Conservation (phyloP, 2,113 vertebrate genomes). For the Pelmatolapia mariae region DNA sequence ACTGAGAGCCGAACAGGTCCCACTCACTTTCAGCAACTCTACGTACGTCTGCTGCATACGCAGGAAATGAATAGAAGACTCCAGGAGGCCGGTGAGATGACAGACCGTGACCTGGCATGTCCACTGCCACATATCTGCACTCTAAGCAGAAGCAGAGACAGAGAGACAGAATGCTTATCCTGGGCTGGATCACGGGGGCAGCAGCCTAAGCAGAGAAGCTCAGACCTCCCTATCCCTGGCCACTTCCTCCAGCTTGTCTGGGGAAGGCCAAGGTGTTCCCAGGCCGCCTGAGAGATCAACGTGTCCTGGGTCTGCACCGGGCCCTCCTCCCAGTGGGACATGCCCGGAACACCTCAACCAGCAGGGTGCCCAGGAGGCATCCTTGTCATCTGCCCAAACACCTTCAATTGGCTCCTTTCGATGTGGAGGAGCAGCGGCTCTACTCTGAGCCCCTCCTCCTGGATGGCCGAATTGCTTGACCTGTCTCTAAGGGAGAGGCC, state of each 20-base stretch:
- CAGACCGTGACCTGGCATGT: constrained; percentile 84
- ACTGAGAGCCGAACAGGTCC: not conserved
- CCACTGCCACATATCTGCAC: constrained; percentile 78
- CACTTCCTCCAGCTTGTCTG: not conserved
- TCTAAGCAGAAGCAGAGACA: constrained; percentile 57
- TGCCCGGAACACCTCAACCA: not conserved
- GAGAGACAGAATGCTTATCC: not conserved
- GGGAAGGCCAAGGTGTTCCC: not conserved
- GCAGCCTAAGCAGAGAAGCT: not conserved
- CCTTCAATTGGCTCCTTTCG: not conserved
- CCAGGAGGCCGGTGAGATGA: constrained; percentile 83
- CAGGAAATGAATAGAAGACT: constrained; percentile 70
- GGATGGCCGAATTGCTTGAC: not conserved
- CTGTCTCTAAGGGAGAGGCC: not conserved
- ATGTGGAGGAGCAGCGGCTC: not conserved
- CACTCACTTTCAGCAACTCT: constrained; percentile 73
- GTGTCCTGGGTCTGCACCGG: not conserved
- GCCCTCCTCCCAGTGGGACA: not conserved
- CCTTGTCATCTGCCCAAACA: not conserved
- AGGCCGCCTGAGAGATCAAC: not conserved
- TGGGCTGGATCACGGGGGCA: not conserved
- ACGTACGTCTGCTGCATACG: constrained; percentile 76
- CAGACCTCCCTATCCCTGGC: not conserved
- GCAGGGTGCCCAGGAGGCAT: not conserved
- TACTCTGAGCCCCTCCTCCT: not conserved